A percentile compares a stretch with the other conserved stretches of the same genome.
Conservation (phyloP, 2,797 vertebrate genomes). For the Bryconaethiops microstoma region DNA sequence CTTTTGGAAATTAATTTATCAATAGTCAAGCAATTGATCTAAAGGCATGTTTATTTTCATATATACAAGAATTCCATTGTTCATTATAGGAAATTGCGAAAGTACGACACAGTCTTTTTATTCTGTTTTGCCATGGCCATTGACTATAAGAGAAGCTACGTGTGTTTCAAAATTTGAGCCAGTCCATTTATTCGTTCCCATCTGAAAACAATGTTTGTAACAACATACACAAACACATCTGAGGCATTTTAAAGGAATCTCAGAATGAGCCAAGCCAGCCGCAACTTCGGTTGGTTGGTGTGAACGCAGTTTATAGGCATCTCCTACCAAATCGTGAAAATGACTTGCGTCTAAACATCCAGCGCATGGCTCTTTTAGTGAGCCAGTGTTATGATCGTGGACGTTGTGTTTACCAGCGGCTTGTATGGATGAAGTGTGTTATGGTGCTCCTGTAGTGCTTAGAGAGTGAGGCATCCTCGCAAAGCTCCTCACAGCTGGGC, state of each 20-base stretch:
- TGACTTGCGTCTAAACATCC: neutral
- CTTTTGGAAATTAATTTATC: too few relatives aligned
- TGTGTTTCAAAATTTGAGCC: neutral
- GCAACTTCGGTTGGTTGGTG: neutral
- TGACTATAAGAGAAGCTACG: neutral
- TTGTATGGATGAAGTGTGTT: constrained; percentile 6
- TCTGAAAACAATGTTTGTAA: neutral
- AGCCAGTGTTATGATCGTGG: neutral
- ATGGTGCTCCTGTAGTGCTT: neutral
- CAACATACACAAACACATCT: constrained; percentile 16
- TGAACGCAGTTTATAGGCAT: neutral
- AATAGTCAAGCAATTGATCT: too few relatives aligned
- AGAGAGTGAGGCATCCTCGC: neutral
- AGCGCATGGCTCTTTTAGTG: neutral
- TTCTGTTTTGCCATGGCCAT: neutral
- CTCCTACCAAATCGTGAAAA: neutral
- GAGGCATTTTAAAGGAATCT: neutral
- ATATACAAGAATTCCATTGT: too few relatives aligned
- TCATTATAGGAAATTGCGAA: neutral
- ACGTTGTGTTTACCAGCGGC: neutral
- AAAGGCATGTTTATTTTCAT: too few relatives aligned
- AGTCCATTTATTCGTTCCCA: neutral
- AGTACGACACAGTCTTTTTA: neutral
- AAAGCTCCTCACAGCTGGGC: constrained; percentile 15
- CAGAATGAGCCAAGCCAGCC: neutral